phyloP scores from a whole-genome alignment of 2,113 vertebrate genomes.

The Microtus richardsoni region DNA sequence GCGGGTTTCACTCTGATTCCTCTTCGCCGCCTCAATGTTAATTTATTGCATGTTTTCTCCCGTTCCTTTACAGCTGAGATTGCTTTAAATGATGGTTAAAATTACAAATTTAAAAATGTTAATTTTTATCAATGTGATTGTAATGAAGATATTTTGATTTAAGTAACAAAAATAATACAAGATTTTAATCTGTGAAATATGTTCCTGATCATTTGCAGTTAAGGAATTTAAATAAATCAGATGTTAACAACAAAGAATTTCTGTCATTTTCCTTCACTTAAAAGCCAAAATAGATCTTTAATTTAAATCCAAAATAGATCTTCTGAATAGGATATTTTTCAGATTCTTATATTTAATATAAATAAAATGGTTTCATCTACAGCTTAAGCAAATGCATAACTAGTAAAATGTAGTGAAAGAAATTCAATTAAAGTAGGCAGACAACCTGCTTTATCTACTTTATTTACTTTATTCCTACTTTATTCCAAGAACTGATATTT shows the following conservation, averaged over 20 bases:
- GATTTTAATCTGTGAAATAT: slow-evolving; percentile 88
- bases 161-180: slow-evolving; percentile 86
- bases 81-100: slow-evolving; percentile 88
- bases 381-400: background rate
- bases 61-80: slow-evolving; percentile 89
- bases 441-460: background rate
- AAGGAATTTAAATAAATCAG: slow-evolving; percentile 91
- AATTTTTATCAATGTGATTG: slow-evolving; percentile 93
- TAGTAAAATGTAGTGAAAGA: slow-evolving; percentile 49
- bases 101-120: slow-evolving; percentile 87
- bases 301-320: slow-evolving; percentile 41
- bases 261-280: slow-evolving; percentile 75
- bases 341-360: slow-evolving; percentile 32
- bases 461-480: background rate
- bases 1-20: slow-evolving; percentile 86
- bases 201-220: slow-evolving; percentile 89
- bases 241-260: slow-evolving; percentile 84
- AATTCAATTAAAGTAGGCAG: slow-evolving; percentile 37
- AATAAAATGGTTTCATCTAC: slow-evolving; percentile 9
- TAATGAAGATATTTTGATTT: slow-evolving; percentile 92
- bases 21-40: slow-evolving; percentile 91
- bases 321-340: slow-evolving; percentile 47
- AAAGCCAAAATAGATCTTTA: slow-evolving; percentile 54
- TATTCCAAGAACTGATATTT: slow-evolving; percentile 52
- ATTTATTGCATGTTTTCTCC: slow-evolving; percentile 96